Conservation (phyloP, 2,888 invertebrate genomes). For the Sarcophaga rosellei region DNA sequence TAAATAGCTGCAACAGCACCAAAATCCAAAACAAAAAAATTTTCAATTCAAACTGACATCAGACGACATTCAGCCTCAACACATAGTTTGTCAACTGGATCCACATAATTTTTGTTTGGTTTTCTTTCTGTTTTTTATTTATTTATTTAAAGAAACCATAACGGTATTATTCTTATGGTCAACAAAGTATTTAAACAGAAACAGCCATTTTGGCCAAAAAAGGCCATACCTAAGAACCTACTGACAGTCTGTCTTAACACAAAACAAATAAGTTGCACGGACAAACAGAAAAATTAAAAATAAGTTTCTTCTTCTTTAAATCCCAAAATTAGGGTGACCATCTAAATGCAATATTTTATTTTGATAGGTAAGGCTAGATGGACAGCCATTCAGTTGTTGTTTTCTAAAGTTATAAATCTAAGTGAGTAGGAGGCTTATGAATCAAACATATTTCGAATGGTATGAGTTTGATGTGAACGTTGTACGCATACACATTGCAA, state of each 20-base stretch:
- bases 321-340: conserved; percentile 34
- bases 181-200: conserved; percentile 22
- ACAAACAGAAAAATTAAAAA: background rate
- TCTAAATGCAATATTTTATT: background rate
- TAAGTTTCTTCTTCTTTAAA: background rate
- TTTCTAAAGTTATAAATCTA: too few relatives aligned
- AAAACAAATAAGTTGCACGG: conserved; percentile 6
- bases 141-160: conserved; percentile 44
- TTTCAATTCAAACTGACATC: conserved; percentile 31
- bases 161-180: conserved; percentile 35
- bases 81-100: conserved; percentile 54
- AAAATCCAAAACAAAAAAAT: too few relatives aligned
- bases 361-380: too few relatives aligned
- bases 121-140: background rate
- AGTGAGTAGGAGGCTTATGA: too few relatives aligned
- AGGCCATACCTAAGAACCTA: conserved; percentile 35
- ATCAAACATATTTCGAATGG: too few relatives aligned
- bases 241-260: conserved; percentile 30
- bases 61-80: conserved; percentile 38
- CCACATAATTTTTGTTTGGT: background rate
- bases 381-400: too few relatives aligned
- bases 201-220: conserved; percentile 47
- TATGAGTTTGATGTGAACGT: too few relatives aligned
- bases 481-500: too few relatives aligned
- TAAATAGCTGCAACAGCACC: background rate